phyloP scores from a whole-genome alignment of 2,888 invertebrate species.

The Mantis religiosa region DNA sequence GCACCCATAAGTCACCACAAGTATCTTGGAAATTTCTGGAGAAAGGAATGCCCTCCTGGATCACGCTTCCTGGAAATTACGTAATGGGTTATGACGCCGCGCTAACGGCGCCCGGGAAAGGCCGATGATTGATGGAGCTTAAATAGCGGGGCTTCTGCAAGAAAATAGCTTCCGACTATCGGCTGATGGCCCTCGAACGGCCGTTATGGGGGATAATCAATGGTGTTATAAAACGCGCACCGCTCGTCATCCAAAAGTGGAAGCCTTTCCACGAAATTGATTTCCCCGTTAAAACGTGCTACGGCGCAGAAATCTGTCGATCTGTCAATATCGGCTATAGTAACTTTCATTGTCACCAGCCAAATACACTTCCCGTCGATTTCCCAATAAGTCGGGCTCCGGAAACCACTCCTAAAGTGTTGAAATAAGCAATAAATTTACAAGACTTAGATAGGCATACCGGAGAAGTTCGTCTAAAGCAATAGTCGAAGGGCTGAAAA shows the following conservation, averaged over 20 bases:
- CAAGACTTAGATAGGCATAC: too few species aligned
- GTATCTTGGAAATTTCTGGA: not conserved
- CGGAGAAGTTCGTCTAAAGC: too few species aligned
- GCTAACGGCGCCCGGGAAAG: not conserved
- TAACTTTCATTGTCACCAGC: not conserved
- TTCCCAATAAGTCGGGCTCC: not conserved
- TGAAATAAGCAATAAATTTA: too few species aligned
- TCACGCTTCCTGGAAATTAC: not conserved
- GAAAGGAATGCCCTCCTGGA: not conserved
- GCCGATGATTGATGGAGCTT: slow-evolving; percentile 12
- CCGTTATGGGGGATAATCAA: not conserved
- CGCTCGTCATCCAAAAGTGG: not conserved
- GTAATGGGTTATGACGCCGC: slow-evolving; percentile 1
- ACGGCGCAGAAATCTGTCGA: not conserved
- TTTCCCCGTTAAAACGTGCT: slow-evolving; percentile 1
- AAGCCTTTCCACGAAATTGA: slow-evolving; percentile 2
- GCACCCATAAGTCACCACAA: not conserved
- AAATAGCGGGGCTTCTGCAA: not conserved
- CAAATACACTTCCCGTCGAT: not conserved
- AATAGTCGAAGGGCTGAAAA: too few species aligned
- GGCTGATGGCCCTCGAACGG: not conserved
- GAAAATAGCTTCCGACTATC: not conserved
- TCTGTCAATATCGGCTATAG: not conserved
- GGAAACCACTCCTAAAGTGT: not conserved
- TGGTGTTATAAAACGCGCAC: not conserved